Base-by-base conservation (phyloP, 2,113 vertebrate species). In the Oryzias woworae region DNA sequence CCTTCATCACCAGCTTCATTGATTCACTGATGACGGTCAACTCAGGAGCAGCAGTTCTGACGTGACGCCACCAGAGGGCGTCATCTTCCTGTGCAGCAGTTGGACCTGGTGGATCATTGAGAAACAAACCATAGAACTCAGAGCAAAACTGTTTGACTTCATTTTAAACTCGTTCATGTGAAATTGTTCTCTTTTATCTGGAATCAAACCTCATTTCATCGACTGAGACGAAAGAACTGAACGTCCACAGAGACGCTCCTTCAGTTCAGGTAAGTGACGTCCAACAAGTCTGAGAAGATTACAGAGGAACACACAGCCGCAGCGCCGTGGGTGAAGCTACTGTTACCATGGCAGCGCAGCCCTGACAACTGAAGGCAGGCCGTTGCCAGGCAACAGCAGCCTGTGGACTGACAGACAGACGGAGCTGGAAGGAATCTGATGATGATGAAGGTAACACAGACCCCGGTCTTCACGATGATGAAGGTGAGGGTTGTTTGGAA, bases 361-460 rank as follows among this genome's bases (percentile, higher is more conserved):
- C 68, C 62, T 53, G 60, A 57, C 53, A 18, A 54, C 15, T 60
- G 24, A 26, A 18, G 23, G 50, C 5, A 17, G 4, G 6, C 2
- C 24, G 81, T 83, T 60, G 67, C 77, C 20, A 15, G 43, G 77
- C 74, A 75, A 80, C 80, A 64, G 59, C 56, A 52, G 62, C 55
- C 75, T 78, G 68, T 66, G 12, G 36, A 36, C 36, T 36, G 36
- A 36, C 26, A 28, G 26, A 28, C 26, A 59, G 56, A 45, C 41
- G 28, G 5, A 24, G 2, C 51, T 13, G 43, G 18, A 53, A 53
- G 23, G 26, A 23, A 1, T 6, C 18, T 31, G 62, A 0, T 14
- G 52, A 49, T 26, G 58, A 43, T 12, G 24, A 54, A n/a, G 15
- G n/a, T 1, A 8, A 8, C 45, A 45, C 44, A 45, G 44, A 15